These are phyloP conservation scores for Suillia variegata DNA, from an alignment of 2,888 invertebrate genomes.

Conservation along the genomic window DNA sequence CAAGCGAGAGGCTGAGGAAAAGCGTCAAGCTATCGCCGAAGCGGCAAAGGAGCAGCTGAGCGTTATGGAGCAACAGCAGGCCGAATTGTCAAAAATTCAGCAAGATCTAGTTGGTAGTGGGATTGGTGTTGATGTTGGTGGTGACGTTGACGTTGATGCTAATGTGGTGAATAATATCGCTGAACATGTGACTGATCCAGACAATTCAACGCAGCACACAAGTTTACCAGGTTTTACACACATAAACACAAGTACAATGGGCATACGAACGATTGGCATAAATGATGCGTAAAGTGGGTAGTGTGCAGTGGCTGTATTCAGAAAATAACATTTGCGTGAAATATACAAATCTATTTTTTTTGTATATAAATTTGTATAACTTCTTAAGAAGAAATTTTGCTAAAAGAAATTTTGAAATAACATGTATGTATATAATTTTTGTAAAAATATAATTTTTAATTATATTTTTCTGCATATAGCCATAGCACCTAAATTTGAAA, in stretches of 20 bases:
- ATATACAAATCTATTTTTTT: too few relatives aligned
- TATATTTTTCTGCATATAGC: too few relatives aligned
- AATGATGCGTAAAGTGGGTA: slow-evolving; percentile 21
- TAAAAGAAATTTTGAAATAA: too few relatives aligned
- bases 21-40: slow-evolving; percentile 49
- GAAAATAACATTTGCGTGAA: too few relatives aligned
- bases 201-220: too few relatives aligned
- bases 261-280: slow-evolving; percentile 18
- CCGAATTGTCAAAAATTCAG: neutral
- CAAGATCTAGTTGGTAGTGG: neutral
- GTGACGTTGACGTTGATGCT: neutral
- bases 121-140: neutral
- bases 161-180: neutral
- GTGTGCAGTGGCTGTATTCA: too few relatives aligned
- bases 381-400: too few relatives aligned
- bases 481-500: too few relatives aligned
- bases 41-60: slow-evolving; percentile 49
- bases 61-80: neutral
- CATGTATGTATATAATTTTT: too few relatives aligned
- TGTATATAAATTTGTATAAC: too few relatives aligned
- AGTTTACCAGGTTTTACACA: slow-evolving; percentile 18
- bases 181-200: slow-evolving; percentile 7
- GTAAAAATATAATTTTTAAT: too few relatives aligned
- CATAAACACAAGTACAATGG: slow-evolving; percentile 23
- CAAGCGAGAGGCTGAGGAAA: slow-evolving; percentile 47